Evolutionary conservation across 2,888 invertebrate species (phyloP).

Genomic region (Agrochola lota): DNA sequence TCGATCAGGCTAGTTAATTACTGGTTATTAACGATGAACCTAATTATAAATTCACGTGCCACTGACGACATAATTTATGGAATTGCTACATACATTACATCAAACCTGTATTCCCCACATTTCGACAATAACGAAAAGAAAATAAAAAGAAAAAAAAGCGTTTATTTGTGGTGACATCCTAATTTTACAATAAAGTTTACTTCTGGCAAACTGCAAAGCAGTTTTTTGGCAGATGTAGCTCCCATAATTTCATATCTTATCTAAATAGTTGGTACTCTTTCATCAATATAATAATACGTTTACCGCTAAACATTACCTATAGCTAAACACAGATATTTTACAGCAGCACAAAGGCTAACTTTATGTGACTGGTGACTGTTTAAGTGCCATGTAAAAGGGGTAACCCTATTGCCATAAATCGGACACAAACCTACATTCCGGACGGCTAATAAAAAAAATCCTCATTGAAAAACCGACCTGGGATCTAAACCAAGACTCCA

Average conservation of each 20-base stretch:
- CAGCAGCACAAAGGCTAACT: too few species aligned
- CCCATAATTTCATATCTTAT: too few species aligned
- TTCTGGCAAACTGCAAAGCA: too few species aligned
- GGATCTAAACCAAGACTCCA: not conserved
- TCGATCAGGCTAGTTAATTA: conserved; percentile 2
- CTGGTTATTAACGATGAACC: conserved; percentile 11
- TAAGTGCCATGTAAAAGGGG: not conserved
- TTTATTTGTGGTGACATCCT: too few species aligned
- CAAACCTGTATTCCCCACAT: not conserved
- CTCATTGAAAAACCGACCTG: not conserved
- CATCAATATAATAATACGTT: too few species aligned
- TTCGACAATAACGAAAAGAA: not conserved
- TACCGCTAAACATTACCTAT: too few species aligned
- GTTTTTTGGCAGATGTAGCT: too few species aligned
- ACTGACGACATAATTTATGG: not conserved
- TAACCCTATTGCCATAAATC: not conserved
- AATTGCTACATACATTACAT: not conserved
- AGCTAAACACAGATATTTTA: too few species aligned
- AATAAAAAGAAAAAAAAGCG: too few species aligned
- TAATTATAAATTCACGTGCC: conserved; percentile 6
- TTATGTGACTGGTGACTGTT: too few species aligned
- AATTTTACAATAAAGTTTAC: too few species aligned
- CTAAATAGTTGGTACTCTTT: too few species aligned
- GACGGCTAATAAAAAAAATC: not conserved
- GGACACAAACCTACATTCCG: not conserved